Evolutionary conservation across 2,113 vertebrate genomes (phyloP).

Genomic region (cattle (Bos taurus)): DNA sequence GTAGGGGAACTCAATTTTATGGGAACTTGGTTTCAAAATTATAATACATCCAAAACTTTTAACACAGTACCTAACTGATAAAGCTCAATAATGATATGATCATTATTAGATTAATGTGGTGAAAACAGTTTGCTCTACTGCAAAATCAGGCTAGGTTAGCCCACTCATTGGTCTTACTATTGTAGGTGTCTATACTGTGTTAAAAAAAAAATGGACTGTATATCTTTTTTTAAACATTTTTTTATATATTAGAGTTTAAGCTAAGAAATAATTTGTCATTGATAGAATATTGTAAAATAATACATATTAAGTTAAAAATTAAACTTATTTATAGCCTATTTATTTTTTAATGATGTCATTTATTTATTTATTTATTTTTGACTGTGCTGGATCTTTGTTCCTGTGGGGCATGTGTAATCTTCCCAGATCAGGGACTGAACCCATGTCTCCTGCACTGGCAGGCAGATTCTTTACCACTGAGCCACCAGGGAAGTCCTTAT

Average conservation of each 20-base stretch:
- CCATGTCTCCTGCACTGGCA: too few relatives aligned
- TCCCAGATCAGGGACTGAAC: too few relatives aligned
- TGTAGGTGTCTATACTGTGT: not conserved
- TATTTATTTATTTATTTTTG: too few relatives aligned
- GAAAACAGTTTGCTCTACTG: not conserved
- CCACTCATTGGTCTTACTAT: not conserved
- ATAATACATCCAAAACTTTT: not conserved
- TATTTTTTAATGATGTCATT: too few relatives aligned
- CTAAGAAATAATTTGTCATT: not conserved
- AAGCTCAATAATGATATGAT: not conserved
- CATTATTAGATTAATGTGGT: not conserved
- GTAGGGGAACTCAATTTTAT: not conserved
- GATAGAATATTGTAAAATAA: not conserved
- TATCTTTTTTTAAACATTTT: not conserved
- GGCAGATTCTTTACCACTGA: too few relatives aligned
- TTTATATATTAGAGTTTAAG: not conserved
- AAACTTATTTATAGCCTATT: not conserved
- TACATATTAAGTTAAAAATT: not conserved
- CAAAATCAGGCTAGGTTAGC: not conserved
- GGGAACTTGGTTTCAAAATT: not conserved
- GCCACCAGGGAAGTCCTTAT: too few relatives aligned
- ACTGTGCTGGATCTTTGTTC: too few relatives aligned
- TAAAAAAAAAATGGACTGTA: not conserved
- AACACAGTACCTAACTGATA: not conserved
- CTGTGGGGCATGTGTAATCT: too few relatives aligned